Conservation (phyloP, 2,797 vertebrate genomes). For the Remorina albescens region DNA sequence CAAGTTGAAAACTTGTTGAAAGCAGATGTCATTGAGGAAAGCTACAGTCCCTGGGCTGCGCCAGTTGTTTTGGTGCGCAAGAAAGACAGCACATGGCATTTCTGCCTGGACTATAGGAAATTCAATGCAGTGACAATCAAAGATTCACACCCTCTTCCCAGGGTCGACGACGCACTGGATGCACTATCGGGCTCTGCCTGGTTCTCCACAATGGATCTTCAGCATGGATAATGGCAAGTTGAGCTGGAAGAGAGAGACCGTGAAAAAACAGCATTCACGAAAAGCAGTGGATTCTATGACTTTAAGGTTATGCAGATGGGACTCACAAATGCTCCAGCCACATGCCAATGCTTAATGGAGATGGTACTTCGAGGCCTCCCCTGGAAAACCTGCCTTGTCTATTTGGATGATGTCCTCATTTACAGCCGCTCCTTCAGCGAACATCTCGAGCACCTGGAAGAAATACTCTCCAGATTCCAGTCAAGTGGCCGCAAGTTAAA, state of each 20-base stretch:
- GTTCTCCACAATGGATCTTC: slow-evolving; percentile 1
- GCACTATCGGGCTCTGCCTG: background rate
- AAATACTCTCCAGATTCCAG: slow-evolving; percentile 16
- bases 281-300: background rate
- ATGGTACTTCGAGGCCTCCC: background rate
- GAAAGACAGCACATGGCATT: slow-evolving; percentile 31
- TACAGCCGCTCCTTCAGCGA: background rate
- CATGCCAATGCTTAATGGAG: background rate
- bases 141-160: slow-evolving; percentile 31
- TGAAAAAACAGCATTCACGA: slow-evolving; percentile 17
- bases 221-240: slow-evolving; percentile 4
- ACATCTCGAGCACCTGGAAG: slow-evolving; percentile 20
- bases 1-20: slow-evolving; percentile 32
- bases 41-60: slow-evolving; percentile 34
- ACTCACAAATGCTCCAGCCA: background rate
- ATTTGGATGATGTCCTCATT: slow-evolving; percentile 7
- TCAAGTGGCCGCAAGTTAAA: slow-evolving; percentile 18
- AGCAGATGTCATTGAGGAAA: slow-evolving; percentile 49
- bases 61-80: slow-evolving; percentile 31
- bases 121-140: slow-evolving; percentile 20
- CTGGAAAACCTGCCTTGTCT: slow-evolving; percentile 1
- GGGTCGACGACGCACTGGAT: slow-evolving; percentile 5
- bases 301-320: background rate
- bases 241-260: background rate
- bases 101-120: slow-evolving; percentile 36